These are phyloP conservation scores for Eucera pruinosa DNA, from an alignment of 2,888 invertebrate genomes.

Conservation along the genomic window DNA sequence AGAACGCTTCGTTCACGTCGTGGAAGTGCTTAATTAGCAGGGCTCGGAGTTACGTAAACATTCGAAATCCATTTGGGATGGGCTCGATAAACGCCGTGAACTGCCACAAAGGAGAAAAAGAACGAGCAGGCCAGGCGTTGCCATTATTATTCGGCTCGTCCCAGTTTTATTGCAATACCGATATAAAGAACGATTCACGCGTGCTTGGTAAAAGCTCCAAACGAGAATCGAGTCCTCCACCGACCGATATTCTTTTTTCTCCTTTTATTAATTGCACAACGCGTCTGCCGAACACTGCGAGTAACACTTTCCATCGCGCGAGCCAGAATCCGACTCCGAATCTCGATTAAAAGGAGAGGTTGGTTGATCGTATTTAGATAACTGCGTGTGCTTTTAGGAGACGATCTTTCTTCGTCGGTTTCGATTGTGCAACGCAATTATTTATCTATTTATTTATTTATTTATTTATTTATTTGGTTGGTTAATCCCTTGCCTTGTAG, in stretches of 20 bases:
- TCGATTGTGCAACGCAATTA: constrained; percentile 30
- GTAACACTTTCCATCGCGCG: constrained; percentile 1
- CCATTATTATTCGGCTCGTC: constrained; percentile 43
- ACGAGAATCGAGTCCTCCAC: neutral
- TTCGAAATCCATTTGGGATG: constrained; percentile 31
- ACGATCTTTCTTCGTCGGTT: constrained; percentile 32
- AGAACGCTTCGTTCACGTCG: constrained; percentile 13
- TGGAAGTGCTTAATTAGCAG: constrained; percentile 48
- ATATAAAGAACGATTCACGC: constrained; percentile 37
- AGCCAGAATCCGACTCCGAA: neutral
- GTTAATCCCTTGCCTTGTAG: no score
- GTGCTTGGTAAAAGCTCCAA: constrained; percentile 47
- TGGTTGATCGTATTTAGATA: neutral
- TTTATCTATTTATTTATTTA: no score
- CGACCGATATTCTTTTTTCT: constrained; percentile 17
- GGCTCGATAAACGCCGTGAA: constrained; percentile 17
- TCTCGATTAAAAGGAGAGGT: neutral
- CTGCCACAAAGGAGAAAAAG: constrained; percentile 64
- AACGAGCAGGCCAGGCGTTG: constrained; percentile 11
- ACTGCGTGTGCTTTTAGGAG: neutral
- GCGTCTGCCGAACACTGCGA: neutral
- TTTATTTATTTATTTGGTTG: no score
- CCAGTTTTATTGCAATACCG: constrained; percentile 45
- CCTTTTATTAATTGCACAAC: constrained; percentile 7
- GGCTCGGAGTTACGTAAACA: constrained; percentile 58